Base-by-base conservation (phyloP, 2,113 vertebrate species). In the Ovis canadensis region DNA sequence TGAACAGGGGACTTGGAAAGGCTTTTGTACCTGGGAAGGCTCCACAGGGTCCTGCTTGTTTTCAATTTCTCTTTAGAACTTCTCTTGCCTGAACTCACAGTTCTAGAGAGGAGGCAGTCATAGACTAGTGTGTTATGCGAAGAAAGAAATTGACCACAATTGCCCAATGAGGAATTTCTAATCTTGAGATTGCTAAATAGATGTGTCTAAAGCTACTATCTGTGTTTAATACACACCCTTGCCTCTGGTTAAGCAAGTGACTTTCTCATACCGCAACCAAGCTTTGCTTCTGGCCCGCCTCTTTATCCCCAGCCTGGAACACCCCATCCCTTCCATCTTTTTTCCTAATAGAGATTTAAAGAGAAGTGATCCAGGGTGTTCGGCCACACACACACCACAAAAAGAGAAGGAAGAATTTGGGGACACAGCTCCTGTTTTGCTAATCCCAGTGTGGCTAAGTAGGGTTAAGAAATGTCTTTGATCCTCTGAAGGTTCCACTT, bases 151-250 rank as follows among this genome's bases (percentile, higher is more conserved):
- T 86, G 93, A 91, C 89, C 64, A 29, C 48, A 64, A 92, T 97
- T 96, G 57, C 93, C 27, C 71, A 94, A 17, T n/a, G 67, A 96
- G 95, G 96, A 97, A 96, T 86, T 94, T 71, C 93, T 95, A 50
- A 94, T 98, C 93, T 85, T 25, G 23, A 5, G 45, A 36, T 91
- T 93, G 50, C 90, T 31, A 27, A 82, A 83, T 27, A 74, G 25
- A 64, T 78, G 64, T 50, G 11, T 84, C 91, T 88, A 84, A 71
- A 71, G 80, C 55, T 62, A 29, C 86, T 92, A 2, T 91, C 57
- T 90, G 8, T 95, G 27, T 52, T 29, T 83, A 45, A 8, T 54
- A 60, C 21, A 71, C 54, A 33, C 45, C 82, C 88, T 89, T n/a
- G 11, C 40, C 36, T 96, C 23, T 9, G 80, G 31, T 71, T 84